These are phyloP conservation scores for Dicyema japonicum DNA, from an alignment of 1,140 invertebrate species.

Conservation along the genomic window DNA sequence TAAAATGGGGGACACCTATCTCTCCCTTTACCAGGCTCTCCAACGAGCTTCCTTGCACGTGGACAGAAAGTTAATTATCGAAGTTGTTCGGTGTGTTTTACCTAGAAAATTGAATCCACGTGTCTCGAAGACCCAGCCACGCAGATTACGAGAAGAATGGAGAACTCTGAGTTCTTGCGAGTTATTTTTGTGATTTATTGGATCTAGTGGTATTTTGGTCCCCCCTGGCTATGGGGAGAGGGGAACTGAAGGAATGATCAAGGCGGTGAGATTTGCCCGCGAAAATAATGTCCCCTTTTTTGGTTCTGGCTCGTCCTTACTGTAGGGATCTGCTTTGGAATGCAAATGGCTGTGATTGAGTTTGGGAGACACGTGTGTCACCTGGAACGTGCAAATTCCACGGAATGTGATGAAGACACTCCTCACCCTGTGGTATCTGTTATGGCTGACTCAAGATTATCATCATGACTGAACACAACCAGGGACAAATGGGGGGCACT, in stretches of 20 bases:
- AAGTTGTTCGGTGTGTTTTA: constrained; percentile 12
- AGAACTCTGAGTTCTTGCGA: constrained; percentile 2
- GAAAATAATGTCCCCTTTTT: constrained; percentile 55
- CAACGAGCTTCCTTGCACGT: constrained; percentile 53
- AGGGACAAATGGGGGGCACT: constrained; percentile 63
- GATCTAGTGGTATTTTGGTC: constrained; percentile 58
- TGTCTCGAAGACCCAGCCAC: not conserved
- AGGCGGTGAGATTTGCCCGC: constrained; percentile 62
- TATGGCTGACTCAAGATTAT: constrained; percentile 28
- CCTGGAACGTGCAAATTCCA: constrained; percentile 39
- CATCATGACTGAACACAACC: constrained; percentile 91
- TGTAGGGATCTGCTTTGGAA: constrained; percentile 54
- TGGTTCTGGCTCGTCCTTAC: constrained; percentile 17
- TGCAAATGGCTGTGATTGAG: constrained; percentile 84
- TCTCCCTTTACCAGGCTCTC: constrained; percentile 68
- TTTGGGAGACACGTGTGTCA: constrained; percentile 52
- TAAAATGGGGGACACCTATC: constrained; percentile 66
- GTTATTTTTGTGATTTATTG: constrained; percentile 9
- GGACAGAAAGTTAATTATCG: constrained; percentile 44
- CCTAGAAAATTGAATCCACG: constrained; percentile 1
- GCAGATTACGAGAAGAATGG: not conserved
- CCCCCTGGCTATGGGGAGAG: constrained; percentile 81
- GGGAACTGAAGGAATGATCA: constrained; percentile 76
- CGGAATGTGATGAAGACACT: constrained; percentile 42
- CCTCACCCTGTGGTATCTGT: constrained; percentile 30